Conservation (phyloP, 1,140 invertebrate species). For the Platyura marginata region DNA sequence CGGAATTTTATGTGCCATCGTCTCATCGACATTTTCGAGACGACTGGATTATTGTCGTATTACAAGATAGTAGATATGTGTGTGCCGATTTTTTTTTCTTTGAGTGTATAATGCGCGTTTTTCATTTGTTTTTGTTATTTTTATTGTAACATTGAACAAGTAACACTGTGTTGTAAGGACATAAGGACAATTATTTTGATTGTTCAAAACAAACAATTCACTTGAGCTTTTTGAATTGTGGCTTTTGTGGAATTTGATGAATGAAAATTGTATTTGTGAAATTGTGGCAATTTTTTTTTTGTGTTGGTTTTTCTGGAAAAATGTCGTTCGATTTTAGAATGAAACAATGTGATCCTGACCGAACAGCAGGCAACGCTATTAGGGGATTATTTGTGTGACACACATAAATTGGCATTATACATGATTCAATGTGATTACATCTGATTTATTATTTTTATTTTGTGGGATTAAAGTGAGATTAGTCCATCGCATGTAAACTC, state of each 20-base stretch:
- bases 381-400: no score
- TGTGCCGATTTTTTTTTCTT: neutral
- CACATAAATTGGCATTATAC: no score
- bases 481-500: no score
- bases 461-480: no score
- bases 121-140: neutral
- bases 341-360: no score
- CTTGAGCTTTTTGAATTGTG: neutral
- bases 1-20: neutral
- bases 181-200: slow-evolving; percentile 1
- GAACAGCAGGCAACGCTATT: no score
- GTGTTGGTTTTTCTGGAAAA: no score
- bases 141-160: neutral
- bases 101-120: neutral
- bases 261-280: no score
- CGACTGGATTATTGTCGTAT: neutral
- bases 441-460: no score
- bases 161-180: neutral
- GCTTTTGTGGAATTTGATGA: neutral
- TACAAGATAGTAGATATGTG: neutral
- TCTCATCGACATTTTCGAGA: neutral
- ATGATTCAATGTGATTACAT: no score
- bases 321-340: no score
- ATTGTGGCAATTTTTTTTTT: no score
- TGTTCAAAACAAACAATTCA: neutral